These are phyloP conservation scores for Nemoura dubitans DNA, from an alignment of 2,888 invertebrate genomes.

Conservation along the genomic window DNA sequence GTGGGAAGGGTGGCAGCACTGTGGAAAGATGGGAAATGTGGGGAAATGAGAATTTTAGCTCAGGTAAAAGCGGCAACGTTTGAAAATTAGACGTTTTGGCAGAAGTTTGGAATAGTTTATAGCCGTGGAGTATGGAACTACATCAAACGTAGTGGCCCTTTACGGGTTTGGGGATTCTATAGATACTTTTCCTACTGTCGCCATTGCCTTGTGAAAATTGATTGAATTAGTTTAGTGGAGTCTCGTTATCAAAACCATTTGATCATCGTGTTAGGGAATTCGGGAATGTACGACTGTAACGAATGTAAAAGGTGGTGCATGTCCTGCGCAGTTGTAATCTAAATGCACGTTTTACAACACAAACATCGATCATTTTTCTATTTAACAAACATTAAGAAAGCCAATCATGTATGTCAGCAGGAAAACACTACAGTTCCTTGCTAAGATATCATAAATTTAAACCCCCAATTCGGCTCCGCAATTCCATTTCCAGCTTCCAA, in stretches of 20 bases:
- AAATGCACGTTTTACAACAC: too few relatives aligned
- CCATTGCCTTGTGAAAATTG: too few relatives aligned
- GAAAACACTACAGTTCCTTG: background rate
- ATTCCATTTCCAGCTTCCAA: conserved; percentile 24
- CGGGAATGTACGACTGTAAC: too few relatives aligned
- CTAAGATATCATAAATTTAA: background rate
- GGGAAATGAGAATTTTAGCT: conserved; percentile 48
- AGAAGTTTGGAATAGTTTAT: conserved; percentile 5
- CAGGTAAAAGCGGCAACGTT: conserved; percentile 44
- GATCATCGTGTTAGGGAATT: too few relatives aligned
- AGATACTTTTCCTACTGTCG: background rate
- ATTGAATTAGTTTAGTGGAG: background rate
- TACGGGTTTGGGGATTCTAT: background rate
- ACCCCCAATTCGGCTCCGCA: too few relatives aligned
- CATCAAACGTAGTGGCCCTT: conserved; percentile 34
- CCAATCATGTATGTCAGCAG: too few relatives aligned
- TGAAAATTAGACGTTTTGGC: conserved; percentile 31
- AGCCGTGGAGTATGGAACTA: background rate
- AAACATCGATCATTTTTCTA: too few relatives aligned
- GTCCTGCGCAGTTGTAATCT: too few relatives aligned
- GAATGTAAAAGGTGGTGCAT: too few relatives aligned
- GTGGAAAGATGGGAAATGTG: conserved; percentile 33
- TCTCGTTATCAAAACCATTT: conserved; percentile 22
- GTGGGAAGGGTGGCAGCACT: conserved; percentile 23
- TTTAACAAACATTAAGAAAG: too few relatives aligned